Evolutionary conservation across 1,140 invertebrate genomes (phyloP), one percentile per base, ranked within the genome.

Genomic region (Spodoptera litura): DNA sequence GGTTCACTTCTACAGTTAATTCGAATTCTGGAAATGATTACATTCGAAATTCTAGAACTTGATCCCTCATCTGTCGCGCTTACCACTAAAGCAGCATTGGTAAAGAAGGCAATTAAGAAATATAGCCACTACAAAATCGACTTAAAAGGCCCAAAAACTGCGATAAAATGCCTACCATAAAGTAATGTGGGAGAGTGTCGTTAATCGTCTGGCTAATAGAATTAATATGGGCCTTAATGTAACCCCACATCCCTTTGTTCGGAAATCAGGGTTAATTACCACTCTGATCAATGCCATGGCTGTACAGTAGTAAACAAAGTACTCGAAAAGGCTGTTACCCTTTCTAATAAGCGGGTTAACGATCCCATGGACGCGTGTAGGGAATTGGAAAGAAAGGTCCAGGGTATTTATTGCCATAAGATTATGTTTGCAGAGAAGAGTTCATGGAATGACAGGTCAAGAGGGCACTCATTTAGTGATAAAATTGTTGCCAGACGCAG

Each of bases 261-360:
- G 10, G 44, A 53, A 64, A 75, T 75, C 73, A 75, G 59, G 73
- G 73, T 75, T 75, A 75, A 75, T 75, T 64, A 75, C 20, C 73
- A 62, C 73, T 75, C 31, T 64, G 20, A 51, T 20, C 25, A 52
- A 15, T n/a, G 59, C 58, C 59, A 62, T 55, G 58, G 51, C 53
- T 64, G 15, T 27, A 61, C 31, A 70, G 44, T 20, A 61, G 31
- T 53, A 75, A 75, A 75, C 73, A 75, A 64, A 64, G 59, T 51
- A 62, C 73, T 75, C 27, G 25, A 75, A 51, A 12, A 75, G 73
- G 73, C 13, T 64, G 27, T 55, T 75, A 31, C 20, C 56, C 56
- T 70, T 68, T 70, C 15, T 44, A 38, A 73, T 73, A 73, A 73
- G 71, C 56, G 59, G 73, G 58, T 64, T 75, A 53, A 62, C 58